Evolutionary conservation across 2,113 vertebrate species (phyloP).

Genomic region (Osmerus mordax): DNA sequence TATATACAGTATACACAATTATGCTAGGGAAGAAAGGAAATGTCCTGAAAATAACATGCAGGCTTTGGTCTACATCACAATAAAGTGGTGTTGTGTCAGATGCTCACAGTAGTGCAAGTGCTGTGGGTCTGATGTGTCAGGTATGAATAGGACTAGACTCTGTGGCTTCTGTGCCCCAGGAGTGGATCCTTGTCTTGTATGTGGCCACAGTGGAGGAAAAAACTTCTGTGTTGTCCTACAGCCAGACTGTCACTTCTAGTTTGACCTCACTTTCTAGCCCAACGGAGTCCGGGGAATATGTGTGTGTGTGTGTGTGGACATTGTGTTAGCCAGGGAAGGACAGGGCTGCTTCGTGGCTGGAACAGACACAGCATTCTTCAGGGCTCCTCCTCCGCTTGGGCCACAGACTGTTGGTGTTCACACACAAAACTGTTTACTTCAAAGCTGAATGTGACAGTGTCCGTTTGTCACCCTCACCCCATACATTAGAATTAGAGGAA

Average conservation of each 20-base stretch:
- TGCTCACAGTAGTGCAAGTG: background rate
- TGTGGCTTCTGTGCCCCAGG: slow-evolving; percentile 14
- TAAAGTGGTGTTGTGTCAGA: background rate
- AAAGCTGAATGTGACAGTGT: background rate
- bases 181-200: slow-evolving; percentile 15
- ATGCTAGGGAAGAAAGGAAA: too few relatives aligned
- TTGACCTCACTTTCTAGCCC: slow-evolving; percentile 14
- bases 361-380: slow-evolving; percentile 31
- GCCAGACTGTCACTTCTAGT: slow-evolving; percentile 42
- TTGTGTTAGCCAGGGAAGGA: slow-evolving; percentile 19
- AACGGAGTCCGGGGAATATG: slow-evolving; percentile 18
- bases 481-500: background rate
- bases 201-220: slow-evolving; percentile 3
- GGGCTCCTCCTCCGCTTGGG: background rate
- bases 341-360: slow-evolving; percentile 7
- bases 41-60: too few relatives aligned
- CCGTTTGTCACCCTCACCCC: background rate
- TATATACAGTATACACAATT: too few relatives aligned
- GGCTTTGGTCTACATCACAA: background rate
- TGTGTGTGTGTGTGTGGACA: slow-evolving; percentile 13
- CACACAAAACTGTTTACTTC: background rate
- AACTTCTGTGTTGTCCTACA: slow-evolving; percentile 31
- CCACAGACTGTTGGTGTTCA: background rate
- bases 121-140: background rate
- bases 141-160: slow-evolving; percentile 6